Evolutionary conservation across 1,140 invertebrate genomes (phyloP), one percentile per base, ranked within the genome.

Genomic region (Zaprionus africanus): DNA sequence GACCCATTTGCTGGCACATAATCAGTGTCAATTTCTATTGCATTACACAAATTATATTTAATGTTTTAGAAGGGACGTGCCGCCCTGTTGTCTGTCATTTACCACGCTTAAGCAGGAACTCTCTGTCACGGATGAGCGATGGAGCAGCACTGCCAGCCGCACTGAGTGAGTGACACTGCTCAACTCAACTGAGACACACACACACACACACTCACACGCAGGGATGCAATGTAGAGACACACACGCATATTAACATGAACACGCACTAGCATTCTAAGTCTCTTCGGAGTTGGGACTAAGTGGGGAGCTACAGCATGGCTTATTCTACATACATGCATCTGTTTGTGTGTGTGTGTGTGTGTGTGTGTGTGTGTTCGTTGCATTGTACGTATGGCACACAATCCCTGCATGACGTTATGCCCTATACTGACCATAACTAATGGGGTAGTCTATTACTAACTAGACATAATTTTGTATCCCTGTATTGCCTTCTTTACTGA

Each of bases 1-100:
- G 46, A 19, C 19, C 46, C 4, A 13, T 22, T 22, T 51, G 19
- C 46, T 51, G 46, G 15, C 26, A 56, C 53, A 56, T 56, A 56
- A 56, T 17, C 53, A 56, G 46, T 51, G 46, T 51, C 46, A 51
- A 51, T 51, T 51, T 51, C 46, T 51, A 51, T 51, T 24, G 46
- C 60, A 54, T 57, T 70, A 56, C 53, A 68, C 62, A 49, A 84
- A 84, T 84, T 84, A 84, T 81, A 78, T 81, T 78, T 81, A 84
- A 78, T 84, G 65, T 74, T 77, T 65, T 71, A 51, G 41, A 77
- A 68, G 66, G 51, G 51, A 67, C 66, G 62, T 76, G 51, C 22
- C 62, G 34, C 22, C 62, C 53, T 49, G 62, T 34, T 54, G 49
- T 63, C 62, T 65, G 34, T 43, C 62, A 41, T 41, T 28, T 41